phyloP scores from a whole-genome alignment of 2,113 vertebrate genomes.

The Passer domesticus region DNA sequence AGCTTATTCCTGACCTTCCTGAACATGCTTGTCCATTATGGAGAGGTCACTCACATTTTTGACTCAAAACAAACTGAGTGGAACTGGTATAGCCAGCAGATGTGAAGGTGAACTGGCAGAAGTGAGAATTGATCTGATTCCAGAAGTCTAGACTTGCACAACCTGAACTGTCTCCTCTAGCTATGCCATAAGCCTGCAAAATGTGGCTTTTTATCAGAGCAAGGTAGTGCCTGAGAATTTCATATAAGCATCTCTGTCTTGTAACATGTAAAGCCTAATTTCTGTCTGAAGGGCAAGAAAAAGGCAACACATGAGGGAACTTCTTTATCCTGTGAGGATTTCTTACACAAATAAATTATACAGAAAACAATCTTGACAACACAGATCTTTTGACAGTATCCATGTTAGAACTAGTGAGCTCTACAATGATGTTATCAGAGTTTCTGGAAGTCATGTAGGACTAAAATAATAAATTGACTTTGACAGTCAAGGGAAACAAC shows the following conservation, averaged over 20 bases:
- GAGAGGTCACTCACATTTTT: not conserved
- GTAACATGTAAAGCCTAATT: conserved; percentile 13
- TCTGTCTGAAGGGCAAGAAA: conserved; percentile 27
- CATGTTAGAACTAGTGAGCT: conserved; percentile 67
- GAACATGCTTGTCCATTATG: not conserved
- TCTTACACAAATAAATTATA: conserved; percentile 57
- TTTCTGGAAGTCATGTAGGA: conserved; percentile 73
- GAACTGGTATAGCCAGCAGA: not conserved
- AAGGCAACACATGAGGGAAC: not conserved
- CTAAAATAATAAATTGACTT: conserved; percentile 74
- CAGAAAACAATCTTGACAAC: conserved; percentile 33
- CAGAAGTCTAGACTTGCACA: not conserved
- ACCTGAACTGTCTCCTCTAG: not conserved
- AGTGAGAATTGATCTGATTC: not conserved
- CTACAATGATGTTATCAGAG: conserved; percentile 66
- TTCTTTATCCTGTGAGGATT: conserved; percentile 38
- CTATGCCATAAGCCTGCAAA: not conserved
- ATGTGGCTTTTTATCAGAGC: not conserved
- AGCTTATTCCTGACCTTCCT: not conserved
- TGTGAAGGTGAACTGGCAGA: not conserved
- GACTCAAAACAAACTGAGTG: not conserved
- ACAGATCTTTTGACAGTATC: conserved; percentile 62
- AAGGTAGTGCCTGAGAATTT: not conserved
- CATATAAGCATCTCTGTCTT: not conserved
- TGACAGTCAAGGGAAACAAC: conserved; percentile 60